Conservation (phyloP, 2,797 vertebrate species). For the Hylomyscus alleni region DNA sequence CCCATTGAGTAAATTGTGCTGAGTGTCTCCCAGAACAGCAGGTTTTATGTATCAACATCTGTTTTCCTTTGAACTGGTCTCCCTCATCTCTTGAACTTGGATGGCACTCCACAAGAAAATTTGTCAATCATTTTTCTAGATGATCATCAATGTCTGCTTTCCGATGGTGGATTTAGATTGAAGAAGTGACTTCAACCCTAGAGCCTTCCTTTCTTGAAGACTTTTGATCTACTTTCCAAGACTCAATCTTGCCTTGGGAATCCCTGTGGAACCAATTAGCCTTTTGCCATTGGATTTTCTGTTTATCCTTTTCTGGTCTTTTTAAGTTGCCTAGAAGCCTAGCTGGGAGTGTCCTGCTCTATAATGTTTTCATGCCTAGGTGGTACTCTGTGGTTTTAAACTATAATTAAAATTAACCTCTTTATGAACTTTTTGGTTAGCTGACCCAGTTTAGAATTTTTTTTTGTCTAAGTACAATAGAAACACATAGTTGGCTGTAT, state of each 20-base stretch:
- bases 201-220: neutral
- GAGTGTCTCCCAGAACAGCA: neutral
- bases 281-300: constrained; percentile 7
- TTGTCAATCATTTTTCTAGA: neutral
- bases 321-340: neutral
- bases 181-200: constrained; percentile 11
- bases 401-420: neutral
- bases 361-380: neutral
- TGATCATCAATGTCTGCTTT: neutral
- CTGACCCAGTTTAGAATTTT: neutral
- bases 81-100: neutral
- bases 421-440: neutral
- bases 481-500: neutral
- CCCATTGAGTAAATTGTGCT: neutral
- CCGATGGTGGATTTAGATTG: neutral
- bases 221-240: constrained; percentile 31
- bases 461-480: neutral
- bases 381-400: constrained; percentile 3
- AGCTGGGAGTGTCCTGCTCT: neutral
- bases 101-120: neutral
- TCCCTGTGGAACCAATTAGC: neutral
- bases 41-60: fast-evolving
- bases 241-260: neutral
- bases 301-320: neutral
- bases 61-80: neutral